Base-by-base conservation (phyloP, 2,797 vertebrate genomes). In the Acanthopagrus latus region DNA sequence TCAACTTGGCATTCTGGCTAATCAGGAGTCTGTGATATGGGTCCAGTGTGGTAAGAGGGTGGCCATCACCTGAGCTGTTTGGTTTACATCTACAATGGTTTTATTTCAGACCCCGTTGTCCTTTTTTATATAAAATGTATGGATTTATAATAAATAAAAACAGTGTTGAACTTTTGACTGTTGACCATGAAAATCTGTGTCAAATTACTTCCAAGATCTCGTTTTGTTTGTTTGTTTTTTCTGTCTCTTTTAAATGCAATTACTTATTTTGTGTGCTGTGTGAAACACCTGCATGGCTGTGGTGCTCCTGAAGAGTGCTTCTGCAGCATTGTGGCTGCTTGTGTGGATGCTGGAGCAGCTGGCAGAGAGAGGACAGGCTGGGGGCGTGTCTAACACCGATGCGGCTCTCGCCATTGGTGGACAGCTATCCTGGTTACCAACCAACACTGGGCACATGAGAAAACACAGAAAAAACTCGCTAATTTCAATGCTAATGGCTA, bases 71-170 rank as follows among this genome's bases (percentile, higher is more conserved):
- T 84, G 80, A 87, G 91, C 84, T 92, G 80, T 93, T 89, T 86
- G 81, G 93, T 95, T 95, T 93, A 93, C 93, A 92, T 91, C 91
- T 82, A 88, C 78, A 89, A 77, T 93, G 91, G 87, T 93, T 95
- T 95, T 82, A 90, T 93, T 95, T 95, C 91, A 90, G 85, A 90
- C 84, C 84, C 83, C 84, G 74, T 82, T 86, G 90, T 71, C 86
- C 87, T 81, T 83, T 94, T 90, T 78, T 95, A 94, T 95, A 95
- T 93, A 91, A 94, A 94, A 94, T 95, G 94, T 95, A 94, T 93
- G 95, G 92, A 92, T 96, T 96, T 96, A 93, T 95, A 95, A 94
- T 91, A 84, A 95, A 96, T 95, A 95, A 95, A 93, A 94, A 92
- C 92, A 91, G 92, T 92, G 94, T 95, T 95, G 89, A 92, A 90